Percentiles rank a stretch among this genome's conserved stretches.
These are phyloP conservation scores for Labroides dimidiatus DNA, from an alignment of 2,797 vertebrate genomes.

Conservation along the genomic window DNA sequence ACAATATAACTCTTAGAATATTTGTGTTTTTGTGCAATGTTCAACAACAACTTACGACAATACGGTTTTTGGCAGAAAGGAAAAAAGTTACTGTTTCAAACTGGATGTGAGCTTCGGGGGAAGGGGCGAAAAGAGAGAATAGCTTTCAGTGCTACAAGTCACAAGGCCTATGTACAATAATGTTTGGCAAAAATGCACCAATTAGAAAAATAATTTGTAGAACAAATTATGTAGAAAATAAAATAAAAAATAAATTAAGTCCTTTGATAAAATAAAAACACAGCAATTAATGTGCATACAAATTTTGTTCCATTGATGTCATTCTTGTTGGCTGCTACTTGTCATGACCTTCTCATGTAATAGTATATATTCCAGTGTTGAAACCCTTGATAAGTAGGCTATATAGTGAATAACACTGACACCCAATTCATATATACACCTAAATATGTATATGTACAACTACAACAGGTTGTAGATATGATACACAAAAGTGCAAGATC, in stretches of 20 bases:
- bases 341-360: constrained; percentile 41
- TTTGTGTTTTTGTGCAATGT: constrained; percentile 72
- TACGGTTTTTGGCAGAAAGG: constrained; percentile 55
- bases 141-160: constrained; percentile 54
- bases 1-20: constrained; percentile 71
- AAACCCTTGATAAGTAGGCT: constrained; percentile 44
- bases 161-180: constrained; percentile 61
- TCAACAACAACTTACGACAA: constrained; percentile 64
- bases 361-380: constrained; percentile 48
- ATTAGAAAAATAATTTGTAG: constrained; percentile 81
- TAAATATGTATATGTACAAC: constrained; percentile 69
- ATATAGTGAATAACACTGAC: constrained; percentile 60
- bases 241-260: constrained; percentile 72
- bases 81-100: constrained; percentile 31
- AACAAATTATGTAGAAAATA: constrained; percentile 79
- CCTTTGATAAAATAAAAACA: constrained; percentile 57
- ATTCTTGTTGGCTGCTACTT: constrained; percentile 52
- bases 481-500: constrained; percentile 64
- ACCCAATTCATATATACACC: constrained; percentile 54
- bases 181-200: constrained; percentile 74
- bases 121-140: constrained; percentile 25
- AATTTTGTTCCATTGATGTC: constrained; percentile 55
- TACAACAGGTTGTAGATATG: constrained; percentile 53
- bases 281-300: constrained; percentile 62
- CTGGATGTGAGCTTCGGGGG: constrained; percentile 29